Base-by-base conservation (phyloP, 2,888 invertebrate genomes). In the Leptinotarsa haldemani region DNA sequence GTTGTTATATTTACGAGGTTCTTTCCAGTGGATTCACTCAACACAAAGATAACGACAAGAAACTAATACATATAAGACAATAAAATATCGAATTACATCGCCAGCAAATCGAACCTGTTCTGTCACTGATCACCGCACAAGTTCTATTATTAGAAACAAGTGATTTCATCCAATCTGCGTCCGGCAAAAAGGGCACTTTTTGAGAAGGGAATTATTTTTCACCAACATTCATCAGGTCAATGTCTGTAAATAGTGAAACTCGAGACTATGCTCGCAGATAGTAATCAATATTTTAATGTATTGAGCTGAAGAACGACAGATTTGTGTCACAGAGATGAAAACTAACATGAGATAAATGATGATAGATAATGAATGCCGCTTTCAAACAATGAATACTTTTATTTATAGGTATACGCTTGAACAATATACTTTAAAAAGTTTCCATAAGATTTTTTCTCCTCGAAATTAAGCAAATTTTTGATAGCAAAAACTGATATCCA, bases 261-360 rank as follows among this genome's bases (percentile, higher is more conserved):
- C 74, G 70, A 74, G 25, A 74, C 70, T 70, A 22, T 63, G 68
- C 63, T 50, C 18, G 48, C 56, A 18, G 46, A 65, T 68, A 64
- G 71, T 74, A 71, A 74, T 74, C 74, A 71, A 74, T 74, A 70
- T 74, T 48, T 65, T 61, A 58, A 68, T 65, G 68, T 68, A 68
- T 74, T 65, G 71, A 69, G 61, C 58, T 74, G 65, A 16, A 65
- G 65, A 61, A 46, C 15, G 15, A 68, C 56, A 56, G 68, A 56
- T 47, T 58, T 22, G 16, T 56, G 22, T 53, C 53, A 22, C 40
- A 12, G n/a, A 40, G 5, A 30, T 30, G 40, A 9, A 40, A 40
- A 40, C 40, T 40, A 9, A 9, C 9, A 40, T 7, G 9, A 40
- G 40, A 40, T 40, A 40, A 40, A 40, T 40, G 40, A 40, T 40